Percentiles rank a stretch among this genome's conserved stretches.
phyloP scores from a whole-genome alignment of 2,113 vertebrate genomes.

The Hiodon tergisus region DNA sequence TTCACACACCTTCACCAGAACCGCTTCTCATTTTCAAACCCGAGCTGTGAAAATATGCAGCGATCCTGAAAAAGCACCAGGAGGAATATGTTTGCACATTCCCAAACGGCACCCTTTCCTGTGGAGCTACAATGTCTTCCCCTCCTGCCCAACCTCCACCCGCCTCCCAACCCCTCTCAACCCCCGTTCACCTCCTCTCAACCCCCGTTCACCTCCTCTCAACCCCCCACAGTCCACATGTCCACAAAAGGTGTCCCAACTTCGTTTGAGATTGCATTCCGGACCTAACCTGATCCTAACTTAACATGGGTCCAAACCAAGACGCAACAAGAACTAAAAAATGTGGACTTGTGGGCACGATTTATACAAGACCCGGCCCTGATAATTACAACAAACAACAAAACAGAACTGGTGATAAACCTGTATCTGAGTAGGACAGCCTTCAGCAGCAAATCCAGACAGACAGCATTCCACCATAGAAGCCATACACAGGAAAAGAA shows the following conservation, averaged over 20 bases:
- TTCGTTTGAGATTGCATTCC: too few relatives aligned
- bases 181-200: neutral
- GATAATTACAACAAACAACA: neutral
- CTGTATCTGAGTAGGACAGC: neutral
- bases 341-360: too few relatives aligned
- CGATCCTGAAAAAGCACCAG: constrained; percentile 38
- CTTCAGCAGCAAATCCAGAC: neutral
- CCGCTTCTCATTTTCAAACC: constrained; percentile 12
- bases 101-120: constrained; percentile 23
- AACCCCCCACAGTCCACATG: too few relatives aligned
- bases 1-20: constrained; percentile 8
- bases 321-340: too few relatives aligned
- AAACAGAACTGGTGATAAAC: neutral
- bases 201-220: neutral
- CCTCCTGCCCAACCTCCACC: neutral
- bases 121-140: neutral
- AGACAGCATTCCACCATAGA: constrained; percentile 1
- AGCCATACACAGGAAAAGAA: neutral
- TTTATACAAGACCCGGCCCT: too few relatives aligned
- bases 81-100: constrained; percentile 43
- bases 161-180: constrained; percentile 4
- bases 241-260: too few relatives aligned
- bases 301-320: too few relatives aligned
- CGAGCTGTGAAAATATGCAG: constrained; percentile 55
- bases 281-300: too few relatives aligned